Evolutionary conservation across 2,888 invertebrate species (phyloP), one percentile per base, ranked within the genome.

Genomic region (Raillietiella orientalis): DNA sequence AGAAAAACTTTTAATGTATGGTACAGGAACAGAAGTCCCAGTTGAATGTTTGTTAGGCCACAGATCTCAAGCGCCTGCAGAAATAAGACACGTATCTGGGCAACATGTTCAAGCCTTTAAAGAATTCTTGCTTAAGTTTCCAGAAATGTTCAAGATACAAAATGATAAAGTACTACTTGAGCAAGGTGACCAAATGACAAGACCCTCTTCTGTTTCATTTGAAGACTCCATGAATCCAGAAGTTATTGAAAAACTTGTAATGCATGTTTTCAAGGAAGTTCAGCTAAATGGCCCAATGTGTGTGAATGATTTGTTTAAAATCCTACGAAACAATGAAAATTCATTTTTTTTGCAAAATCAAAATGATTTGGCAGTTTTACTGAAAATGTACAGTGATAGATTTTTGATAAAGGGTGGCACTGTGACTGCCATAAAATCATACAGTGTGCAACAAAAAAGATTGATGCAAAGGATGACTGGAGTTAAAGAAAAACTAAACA

Each of bases 31-130:
- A 3, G 90, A 93, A 56, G 79, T 96, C 34, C 90, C 87, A 4
- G 79, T 93, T 36, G 77, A 77, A 46, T 84, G 84, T 47, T 59
- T 96, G 34, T 59, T 93, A 31, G 93, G 93, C 1, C 93, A 93
- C 51, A 62, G 87, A 34, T 79, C 79, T 35, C 84, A 77, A 40
- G 93, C 93, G 13, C 74, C 84, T 31, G 77, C 79, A 10, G 90
- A 90, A 56, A 84, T 96, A 35, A 63, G 93, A 33, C 79, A 87
- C 47, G 79, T 87, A 40, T 84, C 84, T 34, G 71, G 66, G 35
- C 79, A 84, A 46, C 77, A 82, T 45, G 71, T 79, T 41, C 72
- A 72, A 46, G 84, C 87, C 49, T 87, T 87, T 46, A 62, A 64
- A 37, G 82, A 84, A 33, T 87, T 87, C 46, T 55, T 87, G 10